These are phyloP conservation scores for Eulithis testata DNA, from an alignment of 2,888 invertebrate species.

Conservation along the genomic window DNA sequence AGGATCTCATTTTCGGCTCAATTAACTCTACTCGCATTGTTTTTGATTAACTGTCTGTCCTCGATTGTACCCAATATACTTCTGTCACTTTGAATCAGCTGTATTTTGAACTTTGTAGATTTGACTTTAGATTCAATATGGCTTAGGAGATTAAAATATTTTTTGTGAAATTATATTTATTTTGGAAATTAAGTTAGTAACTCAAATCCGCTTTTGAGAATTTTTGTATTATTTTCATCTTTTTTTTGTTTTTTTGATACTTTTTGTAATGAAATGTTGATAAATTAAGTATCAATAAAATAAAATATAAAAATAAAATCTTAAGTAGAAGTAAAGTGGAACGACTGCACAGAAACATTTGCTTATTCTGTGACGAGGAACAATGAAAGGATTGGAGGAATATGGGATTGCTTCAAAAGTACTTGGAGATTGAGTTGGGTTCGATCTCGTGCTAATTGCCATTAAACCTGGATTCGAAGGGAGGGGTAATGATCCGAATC, in stretches of 20 bases:
- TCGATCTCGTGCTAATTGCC: conserved; percentile 27
- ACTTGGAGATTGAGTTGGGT: conserved; percentile 27
- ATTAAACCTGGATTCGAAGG: conserved; percentile 18
- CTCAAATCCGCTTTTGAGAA: too few species aligned
- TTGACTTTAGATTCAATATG: too few species aligned
- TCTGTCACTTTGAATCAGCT: conserved; percentile 19
- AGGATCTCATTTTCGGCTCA: conserved; percentile 36
- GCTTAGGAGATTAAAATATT: too few species aligned
- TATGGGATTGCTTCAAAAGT: conserved; percentile 15
- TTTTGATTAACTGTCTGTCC: conserved; percentile 60
- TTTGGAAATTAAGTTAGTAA: too few species aligned
- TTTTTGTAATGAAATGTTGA: too few species aligned
- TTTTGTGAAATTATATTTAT: too few species aligned
- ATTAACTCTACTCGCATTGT: conserved; percentile 57
- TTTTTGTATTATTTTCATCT: too few species aligned
- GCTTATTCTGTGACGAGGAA: neutral
- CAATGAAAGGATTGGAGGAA: conserved; percentile 16
- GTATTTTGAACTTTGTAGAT: neutral
- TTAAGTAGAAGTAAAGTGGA: neutral
- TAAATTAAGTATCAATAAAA: too few species aligned
- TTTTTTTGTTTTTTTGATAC: too few species aligned
- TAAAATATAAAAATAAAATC: too few species aligned
- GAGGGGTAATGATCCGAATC: too few species aligned
- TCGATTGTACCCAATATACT: conserved; percentile 29
- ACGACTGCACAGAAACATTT: neutral